phyloP scores from a whole-genome alignment of 2,113 vertebrate genomes.

The Syrmaticus mikado region DNA sequence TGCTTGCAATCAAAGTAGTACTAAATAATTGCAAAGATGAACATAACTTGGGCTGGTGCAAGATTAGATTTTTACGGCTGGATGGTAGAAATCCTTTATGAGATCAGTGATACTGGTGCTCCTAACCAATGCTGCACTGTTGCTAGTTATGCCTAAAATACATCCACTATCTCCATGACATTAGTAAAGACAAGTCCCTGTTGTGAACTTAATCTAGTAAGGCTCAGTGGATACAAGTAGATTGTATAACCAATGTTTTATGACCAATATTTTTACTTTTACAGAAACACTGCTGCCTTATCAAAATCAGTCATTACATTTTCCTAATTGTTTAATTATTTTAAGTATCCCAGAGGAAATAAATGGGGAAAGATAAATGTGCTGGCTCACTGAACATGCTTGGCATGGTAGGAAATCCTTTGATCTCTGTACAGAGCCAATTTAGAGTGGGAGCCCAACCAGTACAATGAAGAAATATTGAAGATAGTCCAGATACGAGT shows the following conservation, averaged over 20 bases:
- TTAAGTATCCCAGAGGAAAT: neutral
- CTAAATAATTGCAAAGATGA: neutral
- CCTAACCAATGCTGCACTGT: neutral
- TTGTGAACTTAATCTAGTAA: neutral
- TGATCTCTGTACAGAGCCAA: neutral
- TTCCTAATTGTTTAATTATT: neutral
- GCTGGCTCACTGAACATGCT: neutral
- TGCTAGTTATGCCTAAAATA: neutral
- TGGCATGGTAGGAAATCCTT: neutral
- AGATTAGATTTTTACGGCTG: neutral
- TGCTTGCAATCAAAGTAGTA: neutral
- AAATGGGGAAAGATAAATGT: neutral
- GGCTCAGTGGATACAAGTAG: neutral
- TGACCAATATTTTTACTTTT: neutral
- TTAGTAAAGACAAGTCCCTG: neutral
- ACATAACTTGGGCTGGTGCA: neutral
- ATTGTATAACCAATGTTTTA: neutral
- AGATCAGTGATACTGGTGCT: neutral
- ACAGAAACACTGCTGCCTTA: neutral
- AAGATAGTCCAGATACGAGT: neutral
- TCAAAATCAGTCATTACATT: neutral
- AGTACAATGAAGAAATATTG: neutral
- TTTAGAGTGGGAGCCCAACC: neutral
- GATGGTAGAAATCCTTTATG: neutral
- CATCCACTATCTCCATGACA: neutral